phyloP scores from a whole-genome alignment of 2,888 invertebrate genomes.

The Limnephilus rhombicus region DNA sequence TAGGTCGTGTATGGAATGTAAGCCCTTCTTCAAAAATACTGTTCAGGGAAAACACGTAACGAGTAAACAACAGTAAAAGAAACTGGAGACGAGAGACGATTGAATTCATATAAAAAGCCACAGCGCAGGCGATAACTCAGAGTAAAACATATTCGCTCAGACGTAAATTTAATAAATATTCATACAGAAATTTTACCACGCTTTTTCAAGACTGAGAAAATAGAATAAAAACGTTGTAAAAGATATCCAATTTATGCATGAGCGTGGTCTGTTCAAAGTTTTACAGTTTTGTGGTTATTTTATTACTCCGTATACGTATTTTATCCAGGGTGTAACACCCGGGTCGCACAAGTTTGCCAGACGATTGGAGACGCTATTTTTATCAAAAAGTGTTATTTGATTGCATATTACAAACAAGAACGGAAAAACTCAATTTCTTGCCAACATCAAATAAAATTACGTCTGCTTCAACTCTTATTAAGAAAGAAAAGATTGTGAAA shows the following conservation, averaged over 20 bases:
- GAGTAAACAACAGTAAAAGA: neutral
- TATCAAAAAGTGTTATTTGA: neutral
- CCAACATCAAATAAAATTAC: neutral
- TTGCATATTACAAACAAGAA: neutral
- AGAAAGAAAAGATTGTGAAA: neutral
- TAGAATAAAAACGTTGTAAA: conserved; percentile 4
- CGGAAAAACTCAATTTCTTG: neutral
- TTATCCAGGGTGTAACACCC: neutral
- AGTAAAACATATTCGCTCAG: neutral
- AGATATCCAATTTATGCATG: neutral
- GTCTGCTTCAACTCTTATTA: neutral
- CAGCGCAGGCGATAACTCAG: neutral
- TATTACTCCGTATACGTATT: neutral
- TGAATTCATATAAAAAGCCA: neutral
- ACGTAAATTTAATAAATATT: conserved; percentile 18
- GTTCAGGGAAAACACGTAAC: neutral
- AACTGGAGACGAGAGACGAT: neutral
- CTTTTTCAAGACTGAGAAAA: conserved; percentile 9
- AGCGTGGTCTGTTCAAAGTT: neutral
- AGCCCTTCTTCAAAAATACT: neutral
- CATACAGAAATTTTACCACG: conserved; percentile 1
- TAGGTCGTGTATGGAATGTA: neutral
- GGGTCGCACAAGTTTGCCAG: neutral
- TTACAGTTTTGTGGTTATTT: conserved; percentile 2
- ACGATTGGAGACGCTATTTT: conserved; percentile 1